A percentile compares a stretch with the other conserved stretches of the same genome.
phyloP scores from a whole-genome alignment of 1,140 invertebrate species.

The Magallana ariakensis region DNA sequence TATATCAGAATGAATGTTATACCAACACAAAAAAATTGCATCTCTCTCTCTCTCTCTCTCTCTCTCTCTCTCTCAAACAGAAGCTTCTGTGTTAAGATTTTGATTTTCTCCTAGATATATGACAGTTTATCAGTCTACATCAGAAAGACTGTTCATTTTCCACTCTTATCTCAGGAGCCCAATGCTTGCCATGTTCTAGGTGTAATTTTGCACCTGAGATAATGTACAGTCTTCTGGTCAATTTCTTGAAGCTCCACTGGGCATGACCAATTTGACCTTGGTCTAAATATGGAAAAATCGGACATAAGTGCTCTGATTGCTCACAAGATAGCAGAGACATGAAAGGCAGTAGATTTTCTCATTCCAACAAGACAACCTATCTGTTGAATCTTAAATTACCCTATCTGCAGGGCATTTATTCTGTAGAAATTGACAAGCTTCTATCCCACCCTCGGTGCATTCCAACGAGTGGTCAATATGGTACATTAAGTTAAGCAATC shows the following conservation, averaged over 20 bases:
- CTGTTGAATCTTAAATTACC: slow-evolving; percentile 14
- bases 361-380: slow-evolving; percentile 2
- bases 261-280: slow-evolving; percentile 37
- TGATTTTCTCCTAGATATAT: too few relatives aligned
- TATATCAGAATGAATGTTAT: too few relatives aligned
- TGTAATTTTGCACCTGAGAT: not conserved
- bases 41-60: too few relatives aligned
- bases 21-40: too few relatives aligned
- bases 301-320: slow-evolving; percentile 25
- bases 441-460: not conserved
- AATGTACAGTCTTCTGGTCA: slow-evolving; percentile 18
- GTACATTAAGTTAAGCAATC: too few relatives aligned
- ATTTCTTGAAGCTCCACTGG: slow-evolving; percentile 18
- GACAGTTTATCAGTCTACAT: too few relatives aligned
- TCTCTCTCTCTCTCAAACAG: too few relatives aligned
- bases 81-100: too few relatives aligned
- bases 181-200: not conserved
- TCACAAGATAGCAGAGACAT: slow-evolving; percentile 19
- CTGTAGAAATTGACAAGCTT: not conserved
- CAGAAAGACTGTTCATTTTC: too few relatives aligned
- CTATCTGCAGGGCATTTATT: slow-evolving; percentile 22
- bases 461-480: not conserved
- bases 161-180: too few relatives aligned
- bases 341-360: slow-evolving; percentile 32
- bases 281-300: slow-evolving; percentile 34